phyloP scores from a whole-genome alignment of 2,113 vertebrate species.

The Ranitomeya variabilis region DNA sequence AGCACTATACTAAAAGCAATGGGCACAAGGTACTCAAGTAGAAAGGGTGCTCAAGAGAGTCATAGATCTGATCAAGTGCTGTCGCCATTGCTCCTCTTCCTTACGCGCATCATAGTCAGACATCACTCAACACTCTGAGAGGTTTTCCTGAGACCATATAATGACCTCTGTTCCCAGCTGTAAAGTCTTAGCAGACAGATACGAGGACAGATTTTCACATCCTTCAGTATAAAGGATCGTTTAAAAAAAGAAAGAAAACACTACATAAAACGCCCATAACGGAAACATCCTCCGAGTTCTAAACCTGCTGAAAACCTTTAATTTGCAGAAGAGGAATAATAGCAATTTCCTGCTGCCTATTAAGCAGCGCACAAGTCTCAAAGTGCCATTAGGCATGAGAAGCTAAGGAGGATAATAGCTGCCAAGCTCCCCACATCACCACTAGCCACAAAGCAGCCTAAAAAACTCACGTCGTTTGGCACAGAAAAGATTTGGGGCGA shows the following conservation, averaged over 20 bases:
- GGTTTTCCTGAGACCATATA: slow-evolving; percentile 6
- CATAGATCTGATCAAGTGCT: too few relatives aligned
- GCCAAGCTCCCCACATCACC: background rate
- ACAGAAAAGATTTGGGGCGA: background rate
- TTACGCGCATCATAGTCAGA: background rate
- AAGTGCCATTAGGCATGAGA: slow-evolving; percentile 19
- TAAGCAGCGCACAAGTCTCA: background rate
- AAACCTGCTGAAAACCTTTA: slow-evolving; percentile 50
- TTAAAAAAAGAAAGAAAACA: slow-evolving; percentile 9
- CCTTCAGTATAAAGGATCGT: background rate
- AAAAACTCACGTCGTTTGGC: background rate
- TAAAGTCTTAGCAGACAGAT: background rate
- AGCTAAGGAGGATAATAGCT: background rate
- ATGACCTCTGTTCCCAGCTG: slow-evolving; percentile 4
- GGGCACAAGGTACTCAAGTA: background rate
- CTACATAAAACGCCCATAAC: background rate
- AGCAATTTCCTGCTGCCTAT: slow-evolving; percentile 38
- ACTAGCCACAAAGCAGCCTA: background rate
- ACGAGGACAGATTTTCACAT: slow-evolving; percentile 11
- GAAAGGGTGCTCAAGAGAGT: too few relatives aligned
- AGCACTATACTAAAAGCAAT: background rate
- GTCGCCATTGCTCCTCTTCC: background rate
- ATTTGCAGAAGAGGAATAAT: slow-evolving; percentile 25
- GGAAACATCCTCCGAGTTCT: slow-evolving; percentile 39
- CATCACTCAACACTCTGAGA: slow-evolving; percentile 9